Conservation (phyloP, 2,888 invertebrate species). For the Melanotus villosus region DNA sequence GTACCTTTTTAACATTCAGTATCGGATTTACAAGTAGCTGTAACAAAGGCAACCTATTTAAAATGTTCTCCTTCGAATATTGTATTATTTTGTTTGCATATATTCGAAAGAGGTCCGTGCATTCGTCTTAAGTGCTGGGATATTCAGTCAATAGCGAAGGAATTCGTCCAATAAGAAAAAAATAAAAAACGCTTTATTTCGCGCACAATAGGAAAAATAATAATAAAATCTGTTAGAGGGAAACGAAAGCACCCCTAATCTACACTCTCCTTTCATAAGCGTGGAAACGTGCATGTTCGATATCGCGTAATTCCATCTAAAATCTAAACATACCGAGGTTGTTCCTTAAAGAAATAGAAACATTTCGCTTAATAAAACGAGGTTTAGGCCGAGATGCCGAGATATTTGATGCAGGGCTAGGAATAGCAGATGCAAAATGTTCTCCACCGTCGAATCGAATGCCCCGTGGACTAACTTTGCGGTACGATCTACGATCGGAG, state of each 20-base stretch:
- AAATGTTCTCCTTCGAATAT: background rate
- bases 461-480: conserved; percentile 21
- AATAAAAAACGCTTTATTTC: conserved; percentile 19
- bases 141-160: conserved; percentile 5
- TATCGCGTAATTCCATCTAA: conserved; percentile 20
- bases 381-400: conserved; percentile 12
- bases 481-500: conserved; percentile 15
- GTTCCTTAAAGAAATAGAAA: conserved; percentile 13
- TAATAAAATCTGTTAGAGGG: conserved; percentile 26
- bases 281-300: conserved; percentile 19
- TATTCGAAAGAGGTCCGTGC: background rate
- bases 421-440: conserved; percentile 19
- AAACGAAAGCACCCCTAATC: conserved; percentile 19
- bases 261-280: conserved; percentile 11
- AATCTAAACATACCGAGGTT: conserved; percentile 19
- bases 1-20: background rate
- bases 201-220: conserved; percentile 11
- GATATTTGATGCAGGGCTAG: conserved; percentile 10
- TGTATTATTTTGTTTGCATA: conserved; percentile 12
- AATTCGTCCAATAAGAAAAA: conserved; percentile 7
- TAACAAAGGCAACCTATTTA: conserved; percentile 13
- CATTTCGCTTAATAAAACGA: conserved; percentile 22
- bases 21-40: background rate
- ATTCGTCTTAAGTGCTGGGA: conserved; percentile 12
- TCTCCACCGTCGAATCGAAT: conserved; percentile 14